Evolutionary conservation across 2,888 invertebrate species (phyloP).

Genomic region (Drosophila aldrichi): DNA sequence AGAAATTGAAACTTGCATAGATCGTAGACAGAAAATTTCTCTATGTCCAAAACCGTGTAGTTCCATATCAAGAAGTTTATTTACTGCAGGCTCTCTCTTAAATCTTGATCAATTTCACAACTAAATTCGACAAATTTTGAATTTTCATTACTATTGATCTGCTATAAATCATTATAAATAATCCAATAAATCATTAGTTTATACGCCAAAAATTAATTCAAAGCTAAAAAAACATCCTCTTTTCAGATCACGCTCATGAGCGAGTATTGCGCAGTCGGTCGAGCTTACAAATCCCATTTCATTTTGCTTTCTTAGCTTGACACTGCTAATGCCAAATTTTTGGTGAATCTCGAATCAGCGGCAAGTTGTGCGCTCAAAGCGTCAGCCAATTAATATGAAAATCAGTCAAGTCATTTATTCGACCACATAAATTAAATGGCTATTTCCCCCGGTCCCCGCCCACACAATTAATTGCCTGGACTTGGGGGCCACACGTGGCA

Average conservation of each 20-base stretch:
- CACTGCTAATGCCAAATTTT: slow-evolving; percentile 41
- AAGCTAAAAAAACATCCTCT: too few species aligned
- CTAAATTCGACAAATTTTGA: not conserved
- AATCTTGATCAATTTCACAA: not conserved
- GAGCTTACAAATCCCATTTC: not conserved
- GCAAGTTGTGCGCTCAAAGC: slow-evolving; percentile 19
- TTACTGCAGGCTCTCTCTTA: too few species aligned
- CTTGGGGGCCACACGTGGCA: slow-evolving; percentile 40
- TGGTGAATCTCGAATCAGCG: slow-evolving; percentile 1
- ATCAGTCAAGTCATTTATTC: slow-evolving; percentile 54
- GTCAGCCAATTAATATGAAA: slow-evolving; percentile 78
- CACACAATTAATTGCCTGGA: slow-evolving; percentile 55
- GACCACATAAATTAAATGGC: slow-evolving; percentile 56
- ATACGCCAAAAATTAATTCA: too few species aligned
- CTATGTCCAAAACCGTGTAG: too few species aligned
- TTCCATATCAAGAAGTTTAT: too few species aligned
- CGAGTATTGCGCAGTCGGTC: not conserved
- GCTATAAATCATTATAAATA: not conserved
- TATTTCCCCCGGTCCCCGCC: slow-evolving; percentile 43
- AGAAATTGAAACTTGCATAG: too few species aligned
- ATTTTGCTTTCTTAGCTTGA: not conserved
- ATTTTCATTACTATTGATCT: not conserved
- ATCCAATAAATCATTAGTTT: too few species aligned
- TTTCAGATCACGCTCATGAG: too few species aligned
- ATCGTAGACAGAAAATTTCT: too few species aligned